Evolutionary conservation across 2,797 vertebrate species (phyloP).

Genomic region (Myotis myotis): DNA sequence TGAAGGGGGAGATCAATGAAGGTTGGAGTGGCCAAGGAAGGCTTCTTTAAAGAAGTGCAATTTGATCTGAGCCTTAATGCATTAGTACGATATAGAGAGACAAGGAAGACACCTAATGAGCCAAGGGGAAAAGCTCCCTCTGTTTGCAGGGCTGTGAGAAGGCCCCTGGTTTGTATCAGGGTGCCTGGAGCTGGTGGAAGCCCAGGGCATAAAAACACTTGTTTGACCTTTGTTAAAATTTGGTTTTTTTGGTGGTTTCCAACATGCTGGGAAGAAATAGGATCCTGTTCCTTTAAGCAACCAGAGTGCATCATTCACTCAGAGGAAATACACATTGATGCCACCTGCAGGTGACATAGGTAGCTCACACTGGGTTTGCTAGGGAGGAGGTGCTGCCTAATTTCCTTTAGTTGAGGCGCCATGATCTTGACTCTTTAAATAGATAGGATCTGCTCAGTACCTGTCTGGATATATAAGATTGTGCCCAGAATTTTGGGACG

Average conservation of each 20-base stretch:
- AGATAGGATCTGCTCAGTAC: background rate
- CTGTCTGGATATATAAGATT: background rate
- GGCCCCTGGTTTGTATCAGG: background rate
- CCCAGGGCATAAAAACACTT: background rate
- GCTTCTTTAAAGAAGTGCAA: slow-evolving; percentile 44
- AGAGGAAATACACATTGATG: background rate
- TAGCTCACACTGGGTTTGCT: background rate
- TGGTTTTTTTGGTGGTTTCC: background rate
- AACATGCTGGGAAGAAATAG: background rate
- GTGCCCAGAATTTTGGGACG: background rate
- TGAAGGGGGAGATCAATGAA: slow-evolving; percentile 22
- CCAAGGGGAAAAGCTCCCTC: background rate
- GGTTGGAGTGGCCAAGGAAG: background rate
- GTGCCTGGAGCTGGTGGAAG: too few relatives aligned
- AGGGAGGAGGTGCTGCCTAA: background rate
- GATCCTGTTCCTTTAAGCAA: background rate
- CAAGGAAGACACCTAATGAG: background rate
- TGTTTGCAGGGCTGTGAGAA: background rate
- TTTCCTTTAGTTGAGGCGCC: background rate
- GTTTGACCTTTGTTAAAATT: background rate
- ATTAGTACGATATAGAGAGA: background rate
- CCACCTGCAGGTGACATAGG: background rate
- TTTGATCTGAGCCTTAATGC: slow-evolving; percentile 30
- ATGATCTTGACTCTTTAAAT: background rate
- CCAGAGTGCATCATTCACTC: background rate